Evolutionary conservation across 2,113 vertebrate species (phyloP), one percentile per base, ranked within the genome.

Genomic region (Nibea albiflora): DNA sequence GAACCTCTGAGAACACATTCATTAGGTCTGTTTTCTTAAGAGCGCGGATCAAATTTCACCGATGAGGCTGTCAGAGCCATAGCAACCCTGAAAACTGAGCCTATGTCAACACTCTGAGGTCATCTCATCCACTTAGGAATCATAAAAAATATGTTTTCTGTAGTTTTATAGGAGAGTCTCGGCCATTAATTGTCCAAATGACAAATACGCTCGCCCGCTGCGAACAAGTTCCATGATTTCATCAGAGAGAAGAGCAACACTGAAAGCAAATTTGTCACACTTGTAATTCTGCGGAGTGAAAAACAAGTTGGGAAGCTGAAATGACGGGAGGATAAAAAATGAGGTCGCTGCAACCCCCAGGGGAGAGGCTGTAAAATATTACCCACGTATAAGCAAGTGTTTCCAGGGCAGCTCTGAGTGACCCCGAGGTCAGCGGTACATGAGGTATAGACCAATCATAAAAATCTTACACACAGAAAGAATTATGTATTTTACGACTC

Each of bases 61-160:
- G 5, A 28, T 17, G 68, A 84, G 70, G 70, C 61, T 11, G 35
- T 84, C 61, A 0, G 17, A 71, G 50, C 52, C 35, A 16, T 19
- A 76, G 71, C 68, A 49, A 52, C 20, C 20, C 78, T 73, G 87
- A 85, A 90, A 92, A 44, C 66, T 22, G 77, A 92, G 68, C 88
- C 80, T 80, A 63, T 80, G 74, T 90, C 89, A 91, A 90, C 78
- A 92, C 50, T 0, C 14, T 90, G 86, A 92, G 78, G 90, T 90
- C 86, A 90, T 81, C 58, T 4, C 56, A 58, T 77, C 44, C 14
- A 39, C 53, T 56, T 15, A 64, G 4, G 31, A 65, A 77, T 57
- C 56, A 54, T 66, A 44, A 79, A 31, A 28, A 87, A 84, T 50
- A 53, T 73, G 67, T 85, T 80, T 70, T 80, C 80, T 69, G 78